These are phyloP conservation scores for Antrozous pallidus DNA, from an alignment of 2,797 vertebrate genomes.

Conservation along the genomic window DNA sequence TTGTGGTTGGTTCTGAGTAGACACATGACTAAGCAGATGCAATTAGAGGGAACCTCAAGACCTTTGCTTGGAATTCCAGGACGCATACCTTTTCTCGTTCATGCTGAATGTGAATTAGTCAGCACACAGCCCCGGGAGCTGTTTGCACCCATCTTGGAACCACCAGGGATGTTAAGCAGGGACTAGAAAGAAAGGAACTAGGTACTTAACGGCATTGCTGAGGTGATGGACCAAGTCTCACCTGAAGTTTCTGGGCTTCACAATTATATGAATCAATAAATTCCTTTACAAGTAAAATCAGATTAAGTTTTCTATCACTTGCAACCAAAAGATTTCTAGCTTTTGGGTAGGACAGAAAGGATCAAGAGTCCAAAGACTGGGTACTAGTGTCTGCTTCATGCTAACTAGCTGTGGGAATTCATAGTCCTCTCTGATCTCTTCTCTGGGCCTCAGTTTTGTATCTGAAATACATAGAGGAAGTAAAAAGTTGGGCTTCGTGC, in stretches of 20 bases:
- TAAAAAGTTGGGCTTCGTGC: neutral
- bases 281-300: neutral
- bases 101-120: neutral
- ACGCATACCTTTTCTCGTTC: neutral
- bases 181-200: neutral
- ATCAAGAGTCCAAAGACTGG: neutral
- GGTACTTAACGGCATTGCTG: neutral
- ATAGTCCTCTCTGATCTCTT: neutral
- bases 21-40: neutral
- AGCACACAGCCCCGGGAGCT: neutral
- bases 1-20: neutral
- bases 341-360: neutral
- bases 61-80: neutral
- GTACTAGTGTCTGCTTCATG: neutral
- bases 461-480: neutral
- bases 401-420: neutral
- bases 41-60: neutral
- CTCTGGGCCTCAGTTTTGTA: neutral
- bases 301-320: neutral
- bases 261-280: neutral
- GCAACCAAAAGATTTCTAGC: neutral
- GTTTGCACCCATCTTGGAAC: neutral
- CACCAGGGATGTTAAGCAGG: neutral
- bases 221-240: neutral
- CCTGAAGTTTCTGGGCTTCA: neutral